Evolutionary conservation across 2,888 invertebrate species (phyloP).

Genomic region (Pemphredon lugubris): DNA sequence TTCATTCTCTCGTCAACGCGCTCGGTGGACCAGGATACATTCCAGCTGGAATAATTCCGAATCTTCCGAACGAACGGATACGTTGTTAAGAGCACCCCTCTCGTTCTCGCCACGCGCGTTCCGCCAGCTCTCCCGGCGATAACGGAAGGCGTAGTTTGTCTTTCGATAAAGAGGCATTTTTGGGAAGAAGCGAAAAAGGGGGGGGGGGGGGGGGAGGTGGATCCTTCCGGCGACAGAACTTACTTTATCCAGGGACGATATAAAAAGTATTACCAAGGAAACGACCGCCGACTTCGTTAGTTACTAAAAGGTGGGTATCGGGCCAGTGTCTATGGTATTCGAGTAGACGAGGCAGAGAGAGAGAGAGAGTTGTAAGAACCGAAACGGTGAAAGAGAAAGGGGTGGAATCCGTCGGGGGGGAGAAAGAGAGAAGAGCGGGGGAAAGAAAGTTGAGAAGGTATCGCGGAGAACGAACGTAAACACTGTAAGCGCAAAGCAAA

Average conservation of each 20-base stretch:
- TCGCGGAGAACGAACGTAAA: conserved; percentile 25
- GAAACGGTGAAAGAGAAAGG: conserved; percentile 2
- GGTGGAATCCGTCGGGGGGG: background rate
- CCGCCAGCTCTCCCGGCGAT: too few species aligned
- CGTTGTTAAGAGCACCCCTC: too few species aligned
- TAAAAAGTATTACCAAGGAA: conserved; percentile 13
- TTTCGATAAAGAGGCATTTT: conserved; percentile 17
- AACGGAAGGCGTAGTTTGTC: too few species aligned
- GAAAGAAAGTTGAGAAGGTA: background rate
- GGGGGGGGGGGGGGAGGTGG: too few species aligned
- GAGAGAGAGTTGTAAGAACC: background rate
- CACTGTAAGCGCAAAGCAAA: conserved; percentile 5
- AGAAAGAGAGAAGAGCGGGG: conserved; percentile 27
- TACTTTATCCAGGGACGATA: conserved; percentile 8
- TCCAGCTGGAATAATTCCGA: too few species aligned
- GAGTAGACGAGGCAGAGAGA: background rate
- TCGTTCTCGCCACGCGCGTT: too few species aligned
- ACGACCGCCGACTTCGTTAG: conserved; percentile 28
- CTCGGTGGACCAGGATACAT: too few species aligned
- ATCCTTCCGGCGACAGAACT: conserved; percentile 5
- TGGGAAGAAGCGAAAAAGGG: background rate
- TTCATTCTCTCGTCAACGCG: too few species aligned
- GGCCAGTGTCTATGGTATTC: background rate
- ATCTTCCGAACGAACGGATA: too few species aligned
- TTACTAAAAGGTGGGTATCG: background rate